Percentiles rank a stretch among this genome's conserved stretches.
Conservation (phyloP, 2,888 invertebrate species). For the Drosophila barbarae region DNA sequence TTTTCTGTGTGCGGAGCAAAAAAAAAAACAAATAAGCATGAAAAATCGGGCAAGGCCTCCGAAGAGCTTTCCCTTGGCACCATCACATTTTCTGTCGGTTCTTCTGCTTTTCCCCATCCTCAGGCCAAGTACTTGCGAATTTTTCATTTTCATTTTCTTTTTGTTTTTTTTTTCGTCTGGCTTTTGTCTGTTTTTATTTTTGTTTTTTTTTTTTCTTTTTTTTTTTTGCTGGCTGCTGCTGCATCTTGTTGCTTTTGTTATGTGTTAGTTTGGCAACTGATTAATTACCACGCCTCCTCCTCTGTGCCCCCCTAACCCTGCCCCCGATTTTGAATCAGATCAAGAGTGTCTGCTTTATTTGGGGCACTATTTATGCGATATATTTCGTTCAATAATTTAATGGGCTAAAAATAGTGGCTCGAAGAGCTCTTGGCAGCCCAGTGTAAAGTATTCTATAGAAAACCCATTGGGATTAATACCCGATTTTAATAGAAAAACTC, state of each 20-base stretch:
- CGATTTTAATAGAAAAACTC: neutral
- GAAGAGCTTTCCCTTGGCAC: constrained; percentile 24
- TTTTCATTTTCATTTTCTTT: constrained; percentile 22
- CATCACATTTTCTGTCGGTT: constrained; percentile 1
- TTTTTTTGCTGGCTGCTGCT: neutral
- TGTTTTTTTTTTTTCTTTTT: neutral
- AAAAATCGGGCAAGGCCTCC: constrained; percentile 36
- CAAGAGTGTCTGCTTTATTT: constrained; percentile 1
- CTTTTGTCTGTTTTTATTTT: constrained; percentile 22
- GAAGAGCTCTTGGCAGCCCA: neutral
- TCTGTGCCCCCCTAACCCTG: constrained; percentile 50
- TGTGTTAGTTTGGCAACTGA: constrained; percentile 56
- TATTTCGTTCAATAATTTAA: constrained; percentile 12
- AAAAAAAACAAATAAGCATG: constrained; percentile 16
- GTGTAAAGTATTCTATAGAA: neutral
- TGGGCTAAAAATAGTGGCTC: constrained; percentile 18
- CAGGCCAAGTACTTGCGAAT: constrained; percentile 14
- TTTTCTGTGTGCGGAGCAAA: neutral
- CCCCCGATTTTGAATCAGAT: constrained; percentile 31
- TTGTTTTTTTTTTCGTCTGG: constrained; percentile 1
- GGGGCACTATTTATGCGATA: constrained; percentile 1
- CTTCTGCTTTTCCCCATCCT: neutral
- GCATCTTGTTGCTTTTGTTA: constrained; percentile 34
- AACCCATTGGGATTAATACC: neutral
- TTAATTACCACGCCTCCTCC: constrained; percentile 55